Evolutionary conservation across 2,113 vertebrate genomes (phyloP), one percentile per base, ranked within the genome.

Genomic region (Myotis lucifugus): DNA sequence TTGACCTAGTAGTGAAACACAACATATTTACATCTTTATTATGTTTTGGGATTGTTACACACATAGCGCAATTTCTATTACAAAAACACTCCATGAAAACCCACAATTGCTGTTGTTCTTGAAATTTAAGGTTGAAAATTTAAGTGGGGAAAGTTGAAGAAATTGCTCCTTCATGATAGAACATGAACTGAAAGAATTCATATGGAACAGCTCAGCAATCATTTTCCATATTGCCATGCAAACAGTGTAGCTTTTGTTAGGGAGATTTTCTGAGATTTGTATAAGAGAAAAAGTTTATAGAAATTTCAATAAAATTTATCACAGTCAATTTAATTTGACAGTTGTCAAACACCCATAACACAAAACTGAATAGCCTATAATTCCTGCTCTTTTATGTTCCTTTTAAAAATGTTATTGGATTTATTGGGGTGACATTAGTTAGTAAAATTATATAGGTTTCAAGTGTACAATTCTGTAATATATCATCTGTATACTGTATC

Each of bases 1-100:
- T 98, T 97, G 97, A 97, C 97, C 94, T 97, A 91, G 93, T 97
- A 97, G 91, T 96, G 97, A 97, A 97, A 97, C 78, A 91, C 92
- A 98, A 95, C 97, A 91, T 97, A 96, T 97, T 98, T 98, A 94
- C 27, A 93, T 96, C 96, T 85, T 48, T 97, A 90, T 97, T 95
- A 97, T 96, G 59, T 84, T 96, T 93, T 96, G 97, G 94, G 92
- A 95, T 97, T 94, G 32, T 74, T 23, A 93, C 92, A 97, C 92
- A 97, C 94, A 97, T 94, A n/a, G 34, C 0, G 61, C 56, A 12
- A 59, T 59, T 77, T 4, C 2, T 77, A 46, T 61, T 85, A 72
- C 29, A 46, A 81, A 50, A 70, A 61, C 61, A 25, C 11, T 69
- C 4, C 4, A 37, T 48, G 27, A 52, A 48, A 0, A 56, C 2